Base-by-base conservation (phyloP, 2,797 vertebrate species). In the Acanthurus tractus region DNA sequence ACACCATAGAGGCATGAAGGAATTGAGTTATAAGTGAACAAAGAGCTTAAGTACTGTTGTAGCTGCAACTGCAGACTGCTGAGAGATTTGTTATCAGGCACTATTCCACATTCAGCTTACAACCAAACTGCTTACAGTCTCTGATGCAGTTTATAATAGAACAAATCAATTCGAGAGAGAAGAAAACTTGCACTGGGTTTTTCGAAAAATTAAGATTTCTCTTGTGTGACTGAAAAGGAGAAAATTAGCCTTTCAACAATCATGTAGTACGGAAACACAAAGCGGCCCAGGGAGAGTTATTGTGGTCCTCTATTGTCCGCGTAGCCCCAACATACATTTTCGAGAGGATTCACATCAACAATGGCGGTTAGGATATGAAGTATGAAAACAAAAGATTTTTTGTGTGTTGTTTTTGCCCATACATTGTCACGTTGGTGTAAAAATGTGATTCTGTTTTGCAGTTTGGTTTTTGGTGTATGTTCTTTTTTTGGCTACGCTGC, bases 291-390 rank as follows among this genome's bases (percentile, higher is more conserved):
- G 10, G 49, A 17, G 49, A 22, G 22, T 13, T 59, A 14, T 40
- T 66, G 63, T 44, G 62, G 57, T 71, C 12, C 63, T 10, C 17
- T 49, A 18, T 67, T 67, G 46, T 79, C 23, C 11, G 56, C 2
- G 0, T 38, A 13, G 20, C 42, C n/a, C 34, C 40, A 29, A 42
- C 14, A 11, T 62, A 40, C 15, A 50, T 74, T 59, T 62, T 40
- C 53, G 0, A 70, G 25, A 53, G 25, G 13, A 64, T 56, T 13
- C 36, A 65, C 15, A 29, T 23, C 38, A 17, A 48, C 45, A 52
- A 18, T 49, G 12, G 45, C 0, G 25, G 68, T 58, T 20, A 49
- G n/a, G 49, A 80, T 22, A 48, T 29, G 74, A 58, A 54, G 11
- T 52, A 40, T 29, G 70, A 59, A 40, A 61, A 59, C 48, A 34